phyloP scores from a whole-genome alignment of 2,113 vertebrate species.

The Hiodon tergisus region DNA sequence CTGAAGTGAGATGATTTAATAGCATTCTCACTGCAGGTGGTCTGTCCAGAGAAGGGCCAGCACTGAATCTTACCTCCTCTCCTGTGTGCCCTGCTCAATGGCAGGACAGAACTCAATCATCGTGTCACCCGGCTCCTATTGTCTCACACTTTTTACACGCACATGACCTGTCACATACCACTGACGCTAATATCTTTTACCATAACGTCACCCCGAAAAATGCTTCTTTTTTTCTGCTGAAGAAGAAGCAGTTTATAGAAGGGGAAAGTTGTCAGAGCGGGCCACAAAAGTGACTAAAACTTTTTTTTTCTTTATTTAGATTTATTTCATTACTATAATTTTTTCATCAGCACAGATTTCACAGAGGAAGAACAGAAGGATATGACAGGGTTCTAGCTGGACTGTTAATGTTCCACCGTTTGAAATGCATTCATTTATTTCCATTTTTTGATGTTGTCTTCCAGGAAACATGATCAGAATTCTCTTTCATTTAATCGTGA shows the following conservation, averaged over 20 bases:
- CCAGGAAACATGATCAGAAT: background rate
- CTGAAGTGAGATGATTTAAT: conserved; percentile 29
- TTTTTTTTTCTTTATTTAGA: conserved; percentile 5
- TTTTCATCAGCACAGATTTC: conserved; percentile 1
- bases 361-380: too few species aligned
- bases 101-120: background rate
- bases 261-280: background rate
- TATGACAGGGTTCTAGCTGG: background rate
- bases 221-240: background rate
- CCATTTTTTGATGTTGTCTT: background rate
- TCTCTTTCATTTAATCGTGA: background rate
- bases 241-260: background rate
- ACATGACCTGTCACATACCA: conserved; percentile 2
- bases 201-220: too few species aligned
- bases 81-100: background rate
- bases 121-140: background rate
- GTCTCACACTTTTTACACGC: conserved; percentile 9
- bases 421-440: background rate
- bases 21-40: conserved; percentile 28
- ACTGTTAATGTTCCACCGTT: background rate
- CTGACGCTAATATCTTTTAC: background rate
- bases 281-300: background rate
- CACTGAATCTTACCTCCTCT: background rate
- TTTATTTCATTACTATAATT: background rate
- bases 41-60: background rate